Evolutionary conservation across 30 jellyfish, hydroid and myxozoan genomes (phyloP).

Genomic region (Cassiopea andromeda): DNA sequence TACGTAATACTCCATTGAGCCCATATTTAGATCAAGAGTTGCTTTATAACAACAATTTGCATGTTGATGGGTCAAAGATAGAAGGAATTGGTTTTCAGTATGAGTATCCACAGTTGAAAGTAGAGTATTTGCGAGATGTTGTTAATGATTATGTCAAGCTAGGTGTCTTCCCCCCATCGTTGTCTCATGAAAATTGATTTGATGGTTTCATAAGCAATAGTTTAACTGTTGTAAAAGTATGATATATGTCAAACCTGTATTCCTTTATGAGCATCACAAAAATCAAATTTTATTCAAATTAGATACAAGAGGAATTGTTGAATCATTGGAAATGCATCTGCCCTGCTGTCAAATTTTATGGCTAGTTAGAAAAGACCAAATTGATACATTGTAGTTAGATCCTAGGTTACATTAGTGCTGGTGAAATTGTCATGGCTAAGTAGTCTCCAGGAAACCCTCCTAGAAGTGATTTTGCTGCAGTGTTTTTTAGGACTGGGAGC

Average conservation of each 20-base stretch:
- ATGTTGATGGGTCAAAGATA: conserved; percentile 84
- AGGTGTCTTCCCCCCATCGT: conserved; percentile 90
- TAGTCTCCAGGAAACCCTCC: no score
- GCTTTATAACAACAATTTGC: conserved; percentile 83
- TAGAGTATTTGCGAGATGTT: conserved; percentile 72
- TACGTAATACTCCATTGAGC: conserved; percentile 89
- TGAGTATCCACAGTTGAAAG: conserved; percentile 74
- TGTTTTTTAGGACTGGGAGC: no score
- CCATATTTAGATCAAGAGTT: conserved; percentile 92
- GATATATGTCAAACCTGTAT: background rate
- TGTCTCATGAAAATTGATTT: conserved; percentile 37
- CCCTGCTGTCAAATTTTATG: no score
- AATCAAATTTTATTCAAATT: no score
- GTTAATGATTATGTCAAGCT: conserved; percentile 81
- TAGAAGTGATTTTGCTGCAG: no score
- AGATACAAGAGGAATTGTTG: no score
- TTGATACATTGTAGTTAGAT: no score
- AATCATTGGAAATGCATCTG: no score
- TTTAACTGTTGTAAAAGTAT: background rate
- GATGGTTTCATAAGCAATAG: background rate
- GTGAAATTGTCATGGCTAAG: no score
- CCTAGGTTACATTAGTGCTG: no score
- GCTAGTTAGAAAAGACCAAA: no score
- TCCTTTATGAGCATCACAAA: background rate
- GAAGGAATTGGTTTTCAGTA: conserved; percentile 84